Conservation (phyloP, 2,113 vertebrate genomes). For the Gambusia affinis region DNA sequence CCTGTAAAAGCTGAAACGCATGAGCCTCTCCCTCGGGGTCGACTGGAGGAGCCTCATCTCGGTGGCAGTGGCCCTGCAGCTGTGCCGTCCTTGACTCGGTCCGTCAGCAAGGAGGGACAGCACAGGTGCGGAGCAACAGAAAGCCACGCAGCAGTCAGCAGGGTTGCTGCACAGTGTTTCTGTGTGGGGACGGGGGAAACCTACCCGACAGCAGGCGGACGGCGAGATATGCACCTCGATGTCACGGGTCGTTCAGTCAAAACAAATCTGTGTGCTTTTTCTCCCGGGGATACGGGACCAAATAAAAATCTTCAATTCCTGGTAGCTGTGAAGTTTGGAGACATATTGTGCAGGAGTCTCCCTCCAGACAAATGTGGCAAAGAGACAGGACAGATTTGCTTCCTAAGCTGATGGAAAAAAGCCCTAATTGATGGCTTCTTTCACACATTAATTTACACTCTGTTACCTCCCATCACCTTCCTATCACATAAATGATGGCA, state of each 20-base stretch:
- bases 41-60: slow-evolving; percentile 23
- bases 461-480: slow-evolving; percentile 32
- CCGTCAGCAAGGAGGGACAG: slow-evolving; percentile 61
- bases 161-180: slow-evolving; percentile 57
- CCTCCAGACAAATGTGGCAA: slow-evolving; percentile 25
- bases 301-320: slow-evolving; percentile 17
- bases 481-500: slow-evolving; percentile 43
- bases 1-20: slow-evolving; percentile 16
- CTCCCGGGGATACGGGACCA: slow-evolving; percentile 21
- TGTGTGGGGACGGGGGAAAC: slow-evolving; percentile 49
- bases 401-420: slow-evolving; percentile 21
- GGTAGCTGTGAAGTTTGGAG: slow-evolving; percentile 32
- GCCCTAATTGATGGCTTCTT: slow-evolving; percentile 46
- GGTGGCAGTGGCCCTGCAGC: slow-evolving; percentile 34
- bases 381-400: slow-evolving; percentile 23
- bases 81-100: slow-evolving; percentile 71
- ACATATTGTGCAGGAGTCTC: slow-evolving; percentile 28
- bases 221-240: slow-evolving; percentile 39
- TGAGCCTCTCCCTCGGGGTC: neutral
- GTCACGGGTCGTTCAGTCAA: slow-evolving; percentile 53
- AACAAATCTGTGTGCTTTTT: slow-evolving; percentile 49
- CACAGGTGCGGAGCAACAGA: slow-evolving; percentile 61
- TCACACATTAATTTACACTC: slow-evolving; percentile 40
- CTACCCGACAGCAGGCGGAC: slow-evolving; percentile 41
- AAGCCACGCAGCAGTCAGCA: slow-evolving; percentile 56